These are phyloP conservation scores for Plumapathes pennacea DNA, from an alignment of 92 coral and sea anemone species.

Conservation along the genomic window DNA sequence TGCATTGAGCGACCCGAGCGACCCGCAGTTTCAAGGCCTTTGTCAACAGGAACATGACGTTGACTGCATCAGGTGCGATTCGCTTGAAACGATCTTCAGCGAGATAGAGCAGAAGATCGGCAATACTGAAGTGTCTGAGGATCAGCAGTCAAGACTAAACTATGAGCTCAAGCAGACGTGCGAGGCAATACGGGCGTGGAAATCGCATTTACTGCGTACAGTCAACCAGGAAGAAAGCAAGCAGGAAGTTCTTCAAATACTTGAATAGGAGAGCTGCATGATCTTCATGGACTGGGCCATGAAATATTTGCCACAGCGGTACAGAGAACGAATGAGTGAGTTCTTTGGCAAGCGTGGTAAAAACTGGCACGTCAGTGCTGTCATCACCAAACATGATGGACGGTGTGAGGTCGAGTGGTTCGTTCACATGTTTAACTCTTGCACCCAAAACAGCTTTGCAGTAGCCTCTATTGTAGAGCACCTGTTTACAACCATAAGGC, in stretches of 20 bases:
- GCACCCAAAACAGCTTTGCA: conserved; percentile 34
- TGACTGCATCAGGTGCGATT: background rate
- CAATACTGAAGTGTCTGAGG: conserved; percentile 17
- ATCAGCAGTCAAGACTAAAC: conserved; percentile 11
- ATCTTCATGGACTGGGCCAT: conserved; percentile 32
- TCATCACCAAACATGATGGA: conserved; percentile 8
- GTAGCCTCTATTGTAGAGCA: conserved; percentile 44
- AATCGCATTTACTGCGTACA: conserved; percentile 25
- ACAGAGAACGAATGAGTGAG: conserved; percentile 30
- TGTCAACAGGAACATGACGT: conserved; percentile 16
- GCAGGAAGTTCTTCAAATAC: conserved; percentile 18
- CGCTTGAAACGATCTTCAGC: background rate
- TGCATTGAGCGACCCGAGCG: conserved; percentile 4
- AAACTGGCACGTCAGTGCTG: conserved; percentile 55
- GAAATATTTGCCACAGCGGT: conserved; percentile 20
- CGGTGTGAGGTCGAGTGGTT: conserved; percentile 31
- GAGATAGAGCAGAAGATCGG: conserved; percentile 8
- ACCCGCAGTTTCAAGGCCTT: background rate
- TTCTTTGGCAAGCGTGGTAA: conserved; percentile 52
- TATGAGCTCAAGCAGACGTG: conserved; percentile 10
- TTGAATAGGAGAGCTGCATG: conserved; percentile 5
- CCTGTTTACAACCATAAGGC: conserved; percentile 12
- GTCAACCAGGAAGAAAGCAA: conserved; percentile 42
- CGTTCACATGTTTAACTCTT: conserved; percentile 36
- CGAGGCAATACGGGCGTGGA: conserved; percentile 17